Conservation (phyloP, 2,113 vertebrate genomes). For the Phrynosoma platyrhinos region DNA sequence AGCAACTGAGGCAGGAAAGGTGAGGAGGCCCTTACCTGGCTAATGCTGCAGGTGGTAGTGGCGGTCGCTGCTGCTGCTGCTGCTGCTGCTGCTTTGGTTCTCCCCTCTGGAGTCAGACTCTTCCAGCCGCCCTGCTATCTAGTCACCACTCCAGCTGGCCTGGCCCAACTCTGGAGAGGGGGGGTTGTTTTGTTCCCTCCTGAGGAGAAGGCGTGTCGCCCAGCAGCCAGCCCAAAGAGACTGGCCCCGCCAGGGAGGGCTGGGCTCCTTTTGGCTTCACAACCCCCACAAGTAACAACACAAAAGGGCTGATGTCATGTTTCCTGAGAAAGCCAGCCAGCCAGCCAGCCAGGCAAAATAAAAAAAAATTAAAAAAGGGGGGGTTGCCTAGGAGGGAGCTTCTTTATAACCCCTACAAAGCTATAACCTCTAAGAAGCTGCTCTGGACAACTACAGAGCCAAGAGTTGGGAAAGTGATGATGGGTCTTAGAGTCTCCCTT, state of each 20-base stretch:
- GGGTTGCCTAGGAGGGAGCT: no score
- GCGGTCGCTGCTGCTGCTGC: not conserved
- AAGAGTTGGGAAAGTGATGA: no score
- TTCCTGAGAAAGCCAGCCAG: not conserved
- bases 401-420: no score
- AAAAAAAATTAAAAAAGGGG: not conserved
- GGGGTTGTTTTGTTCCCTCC: conserved; percentile 21
- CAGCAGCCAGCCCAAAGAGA: not conserved
- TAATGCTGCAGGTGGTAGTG: not conserved
- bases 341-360: not conserved
- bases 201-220: conserved; percentile 21
- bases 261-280: not conserved
- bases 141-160: not conserved
- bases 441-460: no score
- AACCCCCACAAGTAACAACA: not conserved
- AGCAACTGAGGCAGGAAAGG: not conserved
- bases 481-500: no score
- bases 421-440: no score
- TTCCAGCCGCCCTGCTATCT: not conserved
- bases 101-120: not conserved
- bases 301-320: conserved; percentile 6
- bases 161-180: not conserved
- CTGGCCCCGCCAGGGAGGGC: not conserved
- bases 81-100: not conserved
- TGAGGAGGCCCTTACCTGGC: conserved; percentile 1